Evolutionary conservation across 1,140 invertebrate genomes (phyloP).

Genomic region (Aricia agestis): DNA sequence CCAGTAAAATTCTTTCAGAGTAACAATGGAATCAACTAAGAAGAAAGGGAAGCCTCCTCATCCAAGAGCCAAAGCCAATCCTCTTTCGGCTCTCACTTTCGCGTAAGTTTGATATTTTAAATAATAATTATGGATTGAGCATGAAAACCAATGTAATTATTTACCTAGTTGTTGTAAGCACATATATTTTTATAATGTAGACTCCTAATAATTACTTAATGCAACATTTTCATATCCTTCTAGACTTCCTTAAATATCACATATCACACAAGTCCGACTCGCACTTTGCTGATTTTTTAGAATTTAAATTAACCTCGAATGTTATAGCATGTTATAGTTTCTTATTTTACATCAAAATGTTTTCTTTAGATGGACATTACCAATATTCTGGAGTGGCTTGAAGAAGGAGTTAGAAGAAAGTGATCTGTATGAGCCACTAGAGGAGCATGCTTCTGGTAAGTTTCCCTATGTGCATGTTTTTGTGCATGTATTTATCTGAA

Average conservation of each 20-base stretch:
- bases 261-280: no score
- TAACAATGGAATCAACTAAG: conserved; percentile 44
- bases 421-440: conserved; percentile 79
- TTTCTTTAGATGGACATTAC: conserved; percentile 75
- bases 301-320: no score
- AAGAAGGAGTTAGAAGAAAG: conserved; percentile 78
- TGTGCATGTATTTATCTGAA: no score
- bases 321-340: no score
- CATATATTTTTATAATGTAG: no score
- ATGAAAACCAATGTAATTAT: no score
- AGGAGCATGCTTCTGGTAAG: conserved; percentile 77
- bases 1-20: neutral
- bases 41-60: conserved; percentile 62
- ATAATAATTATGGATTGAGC: no score
- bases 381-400: conserved; percentile 76
- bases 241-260: no score
- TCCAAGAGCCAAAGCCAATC: conserved; percentile 73
- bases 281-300: no score
- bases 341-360: conserved; percentile 23
- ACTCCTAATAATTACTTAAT: no score
- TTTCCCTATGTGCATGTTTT: conserved; percentile 5
- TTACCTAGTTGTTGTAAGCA: no score
- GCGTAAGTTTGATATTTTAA: conserved; percentile 56
- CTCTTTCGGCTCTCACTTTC: conserved; percentile 75
- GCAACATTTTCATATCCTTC: no score